phyloP scores from a whole-genome alignment of 2,797 vertebrate species.

The Chiloscyllium punctatum region DNA sequence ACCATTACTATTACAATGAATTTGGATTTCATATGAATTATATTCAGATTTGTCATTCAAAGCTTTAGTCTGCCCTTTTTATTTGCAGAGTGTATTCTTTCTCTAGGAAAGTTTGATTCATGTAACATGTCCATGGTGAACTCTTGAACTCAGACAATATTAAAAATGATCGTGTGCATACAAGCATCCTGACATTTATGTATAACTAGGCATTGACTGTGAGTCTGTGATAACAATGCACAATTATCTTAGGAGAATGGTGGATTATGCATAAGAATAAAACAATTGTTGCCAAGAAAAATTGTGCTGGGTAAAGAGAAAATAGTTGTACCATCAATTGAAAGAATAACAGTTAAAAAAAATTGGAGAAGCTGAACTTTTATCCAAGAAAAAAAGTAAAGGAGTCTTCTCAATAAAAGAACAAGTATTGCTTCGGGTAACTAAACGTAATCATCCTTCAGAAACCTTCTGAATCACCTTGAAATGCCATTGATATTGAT shows the following conservation, averaged over 20 bases:
- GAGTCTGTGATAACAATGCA: background rate
- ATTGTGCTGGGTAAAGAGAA: background rate
- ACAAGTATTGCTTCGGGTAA: background rate
- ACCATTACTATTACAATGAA: background rate
- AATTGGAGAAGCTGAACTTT: background rate
- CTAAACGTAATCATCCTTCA: background rate
- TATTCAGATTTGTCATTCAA: background rate
- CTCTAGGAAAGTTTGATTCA: background rate
- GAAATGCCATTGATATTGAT: background rate
- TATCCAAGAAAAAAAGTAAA: background rate
- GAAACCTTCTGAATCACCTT: background rate
- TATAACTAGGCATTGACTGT: background rate
- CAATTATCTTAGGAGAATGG: background rate
- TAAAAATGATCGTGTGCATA: background rate
- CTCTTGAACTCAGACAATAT: background rate
- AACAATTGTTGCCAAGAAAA: background rate
- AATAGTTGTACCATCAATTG: background rate
- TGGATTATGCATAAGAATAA: background rate
- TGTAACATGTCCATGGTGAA: background rate
- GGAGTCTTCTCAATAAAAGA: background rate
- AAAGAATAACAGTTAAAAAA: background rate
- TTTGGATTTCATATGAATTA: background rate
- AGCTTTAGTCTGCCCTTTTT: background rate
- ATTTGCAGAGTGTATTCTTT: background rate
- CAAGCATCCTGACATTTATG: background rate